Base-by-base conservation (phyloP, 2,113 vertebrate genomes). In the Laterallus jamaicensis region DNA sequence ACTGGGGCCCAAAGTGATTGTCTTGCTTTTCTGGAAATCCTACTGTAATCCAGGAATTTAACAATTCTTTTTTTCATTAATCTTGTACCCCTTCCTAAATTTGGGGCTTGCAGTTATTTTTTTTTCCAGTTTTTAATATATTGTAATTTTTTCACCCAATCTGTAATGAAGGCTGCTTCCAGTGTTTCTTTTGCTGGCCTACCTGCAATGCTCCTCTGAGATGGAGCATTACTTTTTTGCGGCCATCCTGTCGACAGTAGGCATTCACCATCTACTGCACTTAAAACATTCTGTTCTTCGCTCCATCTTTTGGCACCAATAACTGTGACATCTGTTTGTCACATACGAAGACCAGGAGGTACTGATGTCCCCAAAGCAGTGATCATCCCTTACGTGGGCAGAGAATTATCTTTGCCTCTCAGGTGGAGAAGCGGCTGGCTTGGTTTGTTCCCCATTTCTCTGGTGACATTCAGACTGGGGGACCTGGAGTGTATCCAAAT, bases 251-350 rank as follows among this genome's bases (percentile, higher is more conserved):
- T 64, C 77, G 39, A 25, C 52, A 55, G n/a, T 40, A 70, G 67
- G 47, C 55, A 55, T 74, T 95, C 83, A 28, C 86, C 32, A 32
- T 91, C 69, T 55, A 74, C 15, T 6, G 25, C 49, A 24, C 64
- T 63, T 89, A 25, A 94, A 55, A 54, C 3, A 8, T 83, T 93
- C 75, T 85, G 79, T 82, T 90, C 84, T 82, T 84, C 81, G 68
- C 59, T 31, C 40, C 0, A 0, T 75, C 68, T 92, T 80, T 73
- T 95, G 93, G 87, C 95, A 71, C 37, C 24, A 39, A n/a, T 62
- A 84, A 60, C 69, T 68, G 84, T 87, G 95, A 49, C 93, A 96
- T 91, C 87, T 96, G 87, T 37, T 92, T 91, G 74, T 79, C 52
- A 84, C 69, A 59, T 82, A 52, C 21, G 87, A 95, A 67, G 49